Evolutionary conservation across 2,888 invertebrate species (phyloP), one percentile per base, ranked within the genome.

Genomic region (Sphinx pinastri): DNA sequence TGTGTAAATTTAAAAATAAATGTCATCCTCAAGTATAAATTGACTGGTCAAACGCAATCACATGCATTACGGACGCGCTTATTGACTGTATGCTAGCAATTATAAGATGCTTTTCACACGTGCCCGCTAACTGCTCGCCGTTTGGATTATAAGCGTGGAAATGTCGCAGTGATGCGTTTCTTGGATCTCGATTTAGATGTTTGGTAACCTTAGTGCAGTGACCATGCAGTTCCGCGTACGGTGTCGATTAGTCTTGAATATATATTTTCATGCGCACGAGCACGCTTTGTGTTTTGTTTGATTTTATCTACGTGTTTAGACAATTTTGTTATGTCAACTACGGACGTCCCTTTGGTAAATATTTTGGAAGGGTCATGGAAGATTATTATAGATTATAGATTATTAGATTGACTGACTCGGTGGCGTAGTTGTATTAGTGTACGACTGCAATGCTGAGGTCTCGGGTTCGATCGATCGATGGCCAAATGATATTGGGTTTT

Each of bases 71-170:
- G 38, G 54, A n/a, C 69, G 54, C 71, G 77, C 79, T 79, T 87
- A 81, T 88, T 85, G 83, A 85, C 84, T 81, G 13, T 63, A 47
- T 75, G 78, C 73, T 78, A 84, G 87, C 88, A 89, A 93, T 92
- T 89, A 90, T 85, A 83, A 73, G 74, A 80, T 79, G 89, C 92
- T 93, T 92, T 93, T 93, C 89, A 93, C 93, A 91, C 92, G 79
- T 86, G 76, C 80, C 77, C 76, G 89, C 89, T 93, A 93, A 94
- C 81, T 75, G 90, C 74, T 74, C 68, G 75, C 74, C 77, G 83
- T 81, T 84, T 82, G 81, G 82, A 84, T 85, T 87, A 83, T 78
- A 79, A 71, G 77, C 76, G 82, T 82, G 78, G 86, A 90, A 87
- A 88, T 91, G 92, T 91, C 89, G 79, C 88, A 84, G 81, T 73